Evolutionary conservation across 2,113 vertebrate species (phyloP).

Genomic region (Chaenogobius annularis): DNA sequence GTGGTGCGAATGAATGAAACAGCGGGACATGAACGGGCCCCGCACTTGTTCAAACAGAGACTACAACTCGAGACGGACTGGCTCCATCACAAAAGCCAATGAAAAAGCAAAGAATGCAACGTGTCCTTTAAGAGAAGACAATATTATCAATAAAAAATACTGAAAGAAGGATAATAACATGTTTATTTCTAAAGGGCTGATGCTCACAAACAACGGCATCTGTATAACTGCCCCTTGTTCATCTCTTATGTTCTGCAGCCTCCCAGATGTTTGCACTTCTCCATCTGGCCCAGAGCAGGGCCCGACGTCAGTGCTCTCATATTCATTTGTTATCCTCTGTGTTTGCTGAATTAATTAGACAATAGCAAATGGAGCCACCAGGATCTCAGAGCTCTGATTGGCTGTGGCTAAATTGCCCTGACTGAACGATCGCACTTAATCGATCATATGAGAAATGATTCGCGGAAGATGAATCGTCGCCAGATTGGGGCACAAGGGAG

Average conservation of each 20-base stretch:
- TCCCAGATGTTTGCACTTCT: neutral
- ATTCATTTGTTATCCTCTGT: neutral
- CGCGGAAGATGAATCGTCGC: conserved; percentile 1
- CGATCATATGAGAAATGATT: conserved; percentile 6
- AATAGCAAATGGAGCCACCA: conserved; percentile 2
- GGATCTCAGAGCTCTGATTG: neutral
- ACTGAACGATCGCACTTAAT: conserved; percentile 4
- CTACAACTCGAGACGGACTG: too few species aligned
- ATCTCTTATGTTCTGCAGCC: neutral
- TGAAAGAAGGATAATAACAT: too few species aligned
- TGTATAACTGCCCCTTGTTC: neutral
- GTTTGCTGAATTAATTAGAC: conserved; percentile 8
- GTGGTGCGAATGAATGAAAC: too few species aligned
- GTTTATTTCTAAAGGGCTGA: neutral
- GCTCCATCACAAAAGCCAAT: too few species aligned
- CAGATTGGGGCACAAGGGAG: neutral
- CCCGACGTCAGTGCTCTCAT: neutral
- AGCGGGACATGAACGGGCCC: too few species aligned
- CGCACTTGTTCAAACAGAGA: too few species aligned
- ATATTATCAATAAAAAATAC: neutral
- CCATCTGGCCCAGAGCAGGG: neutral
- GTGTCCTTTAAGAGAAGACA: neutral
- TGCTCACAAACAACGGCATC: neutral
- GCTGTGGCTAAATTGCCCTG: neutral
- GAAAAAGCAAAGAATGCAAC: neutral